A percentile compares a stretch with the other conserved stretches of the same genome.
Evolutionary conservation across 2,797 vertebrate species (phyloP).

Genomic region (Rousettus madagascariensis): DNA sequence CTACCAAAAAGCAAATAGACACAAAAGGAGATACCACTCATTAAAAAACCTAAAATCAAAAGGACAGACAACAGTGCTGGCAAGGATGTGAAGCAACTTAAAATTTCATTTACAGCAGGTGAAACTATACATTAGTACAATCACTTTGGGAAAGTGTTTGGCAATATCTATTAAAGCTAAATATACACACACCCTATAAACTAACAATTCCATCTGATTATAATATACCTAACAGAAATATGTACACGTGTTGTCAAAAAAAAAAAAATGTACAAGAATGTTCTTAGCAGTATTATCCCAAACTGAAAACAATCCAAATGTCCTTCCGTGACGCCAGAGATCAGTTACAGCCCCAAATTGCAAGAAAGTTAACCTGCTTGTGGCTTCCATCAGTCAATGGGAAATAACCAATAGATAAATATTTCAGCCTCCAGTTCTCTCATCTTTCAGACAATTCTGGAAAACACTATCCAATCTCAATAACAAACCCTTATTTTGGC

Average conservation of each 20-base stretch:
- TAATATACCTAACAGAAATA: neutral
- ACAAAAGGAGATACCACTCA: conserved; percentile 1
- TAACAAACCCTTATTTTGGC: neutral
- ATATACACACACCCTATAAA: neutral
- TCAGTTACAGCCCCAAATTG: neutral
- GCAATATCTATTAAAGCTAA: conserved; percentile 30
- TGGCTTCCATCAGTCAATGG: neutral
- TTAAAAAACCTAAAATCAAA: neutral
- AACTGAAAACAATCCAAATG: conserved; percentile 26
- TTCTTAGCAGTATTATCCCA: neutral
- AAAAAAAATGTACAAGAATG: neutral
- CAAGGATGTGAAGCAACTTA: neutral
- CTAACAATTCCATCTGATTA: neutral
- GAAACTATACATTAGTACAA: neutral
- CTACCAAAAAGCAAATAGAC: conserved; percentile 34
- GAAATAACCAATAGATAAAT: neutral
- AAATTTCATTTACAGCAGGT: conserved; percentile 15
- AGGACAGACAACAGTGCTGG: neutral
- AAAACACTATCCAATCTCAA: neutral
- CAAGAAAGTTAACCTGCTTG: neutral
- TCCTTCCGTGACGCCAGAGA: neutral
- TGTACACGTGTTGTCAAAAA: neutral
- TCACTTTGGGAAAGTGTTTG: neutral
- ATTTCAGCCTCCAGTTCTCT: neutral
- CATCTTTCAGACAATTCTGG: neutral